Percentiles rank a stretch among this genome's conserved stretches.
phyloP scores from a whole-genome alignment of 2,113 vertebrate genomes.

The Empidonax traillii region DNA sequence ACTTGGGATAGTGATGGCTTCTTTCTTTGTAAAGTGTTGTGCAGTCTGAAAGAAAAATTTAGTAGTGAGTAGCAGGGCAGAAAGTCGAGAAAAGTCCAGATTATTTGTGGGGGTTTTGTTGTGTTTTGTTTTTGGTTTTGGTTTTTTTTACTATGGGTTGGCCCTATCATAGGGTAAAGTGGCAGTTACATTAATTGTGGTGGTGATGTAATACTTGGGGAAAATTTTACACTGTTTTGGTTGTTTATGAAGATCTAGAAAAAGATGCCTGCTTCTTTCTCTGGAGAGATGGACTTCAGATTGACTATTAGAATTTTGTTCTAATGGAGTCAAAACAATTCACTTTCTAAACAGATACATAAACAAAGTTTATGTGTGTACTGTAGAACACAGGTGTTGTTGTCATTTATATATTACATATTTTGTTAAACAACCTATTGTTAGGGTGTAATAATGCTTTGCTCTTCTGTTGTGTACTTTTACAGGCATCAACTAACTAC shows the following conservation, averaged over 20 bases:
- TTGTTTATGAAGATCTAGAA: neutral
- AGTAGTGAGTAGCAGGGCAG: neutral
- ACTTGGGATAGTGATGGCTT: neutral
- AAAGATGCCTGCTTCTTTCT: neutral
- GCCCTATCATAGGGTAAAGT: neutral
- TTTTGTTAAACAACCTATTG: neutral
- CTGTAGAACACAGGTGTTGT: neutral
- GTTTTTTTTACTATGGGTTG: neutral
- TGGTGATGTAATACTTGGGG: neutral
- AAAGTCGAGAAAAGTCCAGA: neutral
- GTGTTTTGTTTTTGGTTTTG: neutral
- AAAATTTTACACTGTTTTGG: neutral
- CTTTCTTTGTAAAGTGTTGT: neutral
- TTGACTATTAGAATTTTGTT: neutral
- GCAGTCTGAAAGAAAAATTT: neutral
- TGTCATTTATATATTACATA: neutral
- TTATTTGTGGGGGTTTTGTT: too few species aligned
- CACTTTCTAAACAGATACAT: neutral
- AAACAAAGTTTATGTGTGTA: neutral
- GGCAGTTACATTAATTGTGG: neutral
- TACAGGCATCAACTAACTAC: neutral
- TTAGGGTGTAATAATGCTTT: neutral
- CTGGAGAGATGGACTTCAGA: neutral
- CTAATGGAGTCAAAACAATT: neutral
- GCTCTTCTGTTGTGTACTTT: constrained; percentile 4